Conservation (phyloP, 1,140 invertebrate genomes). For the Drosophila arawakana region DNA sequence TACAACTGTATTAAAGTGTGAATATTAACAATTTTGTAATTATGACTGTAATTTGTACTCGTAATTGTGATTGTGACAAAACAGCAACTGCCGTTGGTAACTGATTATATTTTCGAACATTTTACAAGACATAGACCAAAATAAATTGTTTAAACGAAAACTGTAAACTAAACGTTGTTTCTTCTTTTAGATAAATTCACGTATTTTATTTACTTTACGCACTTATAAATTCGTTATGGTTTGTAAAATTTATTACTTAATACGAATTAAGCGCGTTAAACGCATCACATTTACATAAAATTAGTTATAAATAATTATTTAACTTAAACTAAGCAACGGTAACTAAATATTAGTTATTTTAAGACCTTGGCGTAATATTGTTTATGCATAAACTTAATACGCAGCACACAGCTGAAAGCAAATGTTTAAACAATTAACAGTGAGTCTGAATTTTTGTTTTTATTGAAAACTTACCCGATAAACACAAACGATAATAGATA, state of each 20-base stretch:
- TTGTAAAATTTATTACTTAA: constrained; percentile 54
- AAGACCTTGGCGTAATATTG: constrained; percentile 75
- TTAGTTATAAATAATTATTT: constrained; percentile 40
- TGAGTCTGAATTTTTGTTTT: not conserved
- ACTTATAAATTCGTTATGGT: constrained; percentile 52
- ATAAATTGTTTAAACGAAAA: constrained; percentile 22
- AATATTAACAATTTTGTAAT: not conserved
- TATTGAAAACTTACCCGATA: constrained; percentile 84
- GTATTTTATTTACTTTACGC: constrained; percentile 1
- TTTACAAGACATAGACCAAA: constrained; percentile 13
- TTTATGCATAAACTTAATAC: constrained; percentile 70
- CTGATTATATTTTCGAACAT: constrained; percentile 11
- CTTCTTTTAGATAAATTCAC: too few species aligned
- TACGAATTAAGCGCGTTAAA: constrained; percentile 11
- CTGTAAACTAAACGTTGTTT: too few species aligned
- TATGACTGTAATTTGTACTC: constrained; percentile 1
- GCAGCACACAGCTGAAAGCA: constrained; percentile 63
- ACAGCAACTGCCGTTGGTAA: constrained; percentile 10
- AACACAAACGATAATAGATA: constrained; percentile 83
- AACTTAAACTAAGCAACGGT: constrained; percentile 32
- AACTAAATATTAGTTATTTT: constrained; percentile 51
- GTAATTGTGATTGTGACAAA: constrained; percentile 23
- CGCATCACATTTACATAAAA: constrained; percentile 53
- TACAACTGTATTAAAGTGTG: constrained; percentile 25
- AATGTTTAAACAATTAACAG: constrained; percentile 39